Conservation (phyloP, 2,888 invertebrate species). For the Drosophila fulvimacula region DNA sequence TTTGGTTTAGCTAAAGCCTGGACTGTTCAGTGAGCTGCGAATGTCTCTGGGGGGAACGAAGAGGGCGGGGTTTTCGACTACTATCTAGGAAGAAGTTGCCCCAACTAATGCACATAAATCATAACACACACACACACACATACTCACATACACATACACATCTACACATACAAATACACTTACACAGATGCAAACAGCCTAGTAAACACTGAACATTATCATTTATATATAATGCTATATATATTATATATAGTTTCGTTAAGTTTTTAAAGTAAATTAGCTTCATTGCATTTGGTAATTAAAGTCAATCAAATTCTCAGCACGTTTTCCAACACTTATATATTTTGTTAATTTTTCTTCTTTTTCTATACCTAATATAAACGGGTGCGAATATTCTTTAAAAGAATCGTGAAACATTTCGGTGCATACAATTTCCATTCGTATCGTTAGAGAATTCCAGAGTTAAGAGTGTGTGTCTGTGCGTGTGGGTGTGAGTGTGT, state of each 20-base stretch:
- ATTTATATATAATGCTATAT: not conserved
- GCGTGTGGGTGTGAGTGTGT: not conserved
- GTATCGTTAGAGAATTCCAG: conserved; percentile 1
- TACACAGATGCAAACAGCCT: conserved; percentile 36
- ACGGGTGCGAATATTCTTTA: conserved; percentile 22
- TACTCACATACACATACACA: conserved; percentile 5
- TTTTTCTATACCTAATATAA: conserved; percentile 31
- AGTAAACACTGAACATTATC: conserved; percentile 50
- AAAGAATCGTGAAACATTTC: conserved; percentile 21
- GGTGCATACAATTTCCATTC: conserved; percentile 39
- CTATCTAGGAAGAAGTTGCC: conserved; percentile 41
- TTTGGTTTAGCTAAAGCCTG: conserved; percentile 52
- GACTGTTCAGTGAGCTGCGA: conserved; percentile 50
- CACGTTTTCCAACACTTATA: conserved; percentile 27
- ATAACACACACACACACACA: conserved; percentile 10
- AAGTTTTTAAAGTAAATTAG: conserved; percentile 63
- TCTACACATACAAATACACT: conserved; percentile 14
- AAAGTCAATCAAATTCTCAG: conserved; percentile 42
- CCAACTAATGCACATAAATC: conserved; percentile 40
- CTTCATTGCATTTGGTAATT: conserved; percentile 70
- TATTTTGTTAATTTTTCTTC: not conserved
- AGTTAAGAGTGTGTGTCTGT: not conserved
- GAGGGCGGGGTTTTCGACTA: conserved; percentile 42
- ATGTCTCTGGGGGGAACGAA: conserved; percentile 2
- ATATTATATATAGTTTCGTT: conserved; percentile 31